Percentiles rank a stretch among this genome's conserved stretches.
phyloP scores from a whole-genome alignment of 92 coral and sea anemone genomes.

The Paramuricea clavata region DNA sequence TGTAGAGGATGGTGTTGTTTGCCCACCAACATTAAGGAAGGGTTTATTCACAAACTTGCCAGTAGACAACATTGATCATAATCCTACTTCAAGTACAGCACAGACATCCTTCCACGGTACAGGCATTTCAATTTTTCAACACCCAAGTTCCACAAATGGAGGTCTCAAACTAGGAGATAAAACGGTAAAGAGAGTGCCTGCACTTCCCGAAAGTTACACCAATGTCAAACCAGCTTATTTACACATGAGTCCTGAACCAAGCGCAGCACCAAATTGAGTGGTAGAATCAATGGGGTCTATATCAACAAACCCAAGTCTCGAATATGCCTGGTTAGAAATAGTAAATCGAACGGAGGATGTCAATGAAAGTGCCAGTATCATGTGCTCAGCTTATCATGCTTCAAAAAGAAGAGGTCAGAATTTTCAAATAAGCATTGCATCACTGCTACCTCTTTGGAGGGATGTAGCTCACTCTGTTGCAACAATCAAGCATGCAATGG shows the following conservation, averaged over 20 bases:
- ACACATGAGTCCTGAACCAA: constrained; percentile 34
- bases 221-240: constrained; percentile 30
- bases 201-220: constrained; percentile 40
- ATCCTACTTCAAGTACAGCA: constrained; percentile 43
- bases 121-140: constrained; percentile 47
- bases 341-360: constrained; percentile 53
- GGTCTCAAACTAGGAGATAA: constrained; percentile 21
- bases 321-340: constrained; percentile 59
- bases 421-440: constrained; percentile 35
- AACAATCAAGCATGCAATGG: constrained; percentile 54
- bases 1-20: constrained; percentile 35
- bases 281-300: constrained; percentile 3
- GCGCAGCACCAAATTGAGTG: background rate
- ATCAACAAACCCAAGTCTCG: constrained; percentile 34
- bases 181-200: constrained; percentile 44
- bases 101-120: constrained; percentile 53
- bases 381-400: constrained; percentile 59
- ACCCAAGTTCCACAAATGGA: background rate
- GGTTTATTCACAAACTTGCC: constrained; percentile 50
- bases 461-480: constrained; percentile 63
- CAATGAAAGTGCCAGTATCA: constrained; percentile 18
- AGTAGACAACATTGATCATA: constrained; percentile 50
- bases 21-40: constrained; percentile 19
- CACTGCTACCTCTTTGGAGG: constrained; percentile 57
- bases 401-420: constrained; percentile 3